Conservation (phyloP, 2,113 vertebrate species). For the Ivindomyrus marchei region DNA sequence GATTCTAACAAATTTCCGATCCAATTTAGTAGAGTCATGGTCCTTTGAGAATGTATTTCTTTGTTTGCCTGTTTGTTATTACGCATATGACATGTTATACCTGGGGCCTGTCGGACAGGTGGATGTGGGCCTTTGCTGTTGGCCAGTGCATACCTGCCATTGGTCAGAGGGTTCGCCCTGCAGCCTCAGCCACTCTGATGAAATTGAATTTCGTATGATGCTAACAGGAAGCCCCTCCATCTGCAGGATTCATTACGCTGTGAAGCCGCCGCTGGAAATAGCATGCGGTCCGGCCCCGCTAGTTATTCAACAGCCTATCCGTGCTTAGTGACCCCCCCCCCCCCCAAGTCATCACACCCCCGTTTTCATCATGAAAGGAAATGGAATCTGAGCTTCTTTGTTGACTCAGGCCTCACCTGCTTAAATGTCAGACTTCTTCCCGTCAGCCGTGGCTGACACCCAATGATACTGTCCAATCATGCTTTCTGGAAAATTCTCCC, state of each 20-base stretch:
- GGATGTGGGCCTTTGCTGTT: constrained; percentile 61
- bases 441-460: not conserved
- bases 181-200: constrained; percentile 54
- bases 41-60: not conserved
- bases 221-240: constrained; percentile 57
- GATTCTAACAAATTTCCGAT: not conserved
- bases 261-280: constrained; percentile 36
- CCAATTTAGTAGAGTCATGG: not conserved
- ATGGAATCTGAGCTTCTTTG: constrained; percentile 21
- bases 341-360: not conserved
- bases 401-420: constrained; percentile 14
- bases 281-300: constrained; percentile 31
- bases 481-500: not conserved
- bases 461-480: not conserved
- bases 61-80: constrained; percentile 29
- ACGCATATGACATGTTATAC: constrained; percentile 26
- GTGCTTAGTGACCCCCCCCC: not conserved
- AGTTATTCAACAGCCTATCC: constrained; percentile 33
- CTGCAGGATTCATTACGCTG: constrained; percentile 50
- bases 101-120: constrained; percentile 8
- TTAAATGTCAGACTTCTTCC: constrained; percentile 18
- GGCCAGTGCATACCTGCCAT: constrained; percentile 66
- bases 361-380: constrained; percentile 26
- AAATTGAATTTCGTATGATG: constrained; percentile 74
- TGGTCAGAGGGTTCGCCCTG: constrained; percentile 57